Conservation (phyloP, 2,797 vertebrate genomes). For the Oreortyx pictus region DNA sequence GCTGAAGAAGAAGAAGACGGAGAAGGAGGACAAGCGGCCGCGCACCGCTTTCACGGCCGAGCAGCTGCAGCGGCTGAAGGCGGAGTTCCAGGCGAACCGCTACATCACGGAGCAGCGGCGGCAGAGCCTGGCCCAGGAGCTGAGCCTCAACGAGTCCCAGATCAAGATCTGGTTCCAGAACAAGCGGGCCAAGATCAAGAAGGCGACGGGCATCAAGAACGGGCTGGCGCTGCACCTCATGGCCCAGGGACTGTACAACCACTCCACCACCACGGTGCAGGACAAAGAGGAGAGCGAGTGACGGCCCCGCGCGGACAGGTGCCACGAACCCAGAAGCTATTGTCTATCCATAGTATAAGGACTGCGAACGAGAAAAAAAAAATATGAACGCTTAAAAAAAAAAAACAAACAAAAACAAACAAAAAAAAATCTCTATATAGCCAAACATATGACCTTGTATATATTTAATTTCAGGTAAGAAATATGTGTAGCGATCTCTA, state of each 20-base stretch:
- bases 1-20: constrained; percentile 97
- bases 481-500: constrained; percentile 83
- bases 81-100: constrained; percentile 95
- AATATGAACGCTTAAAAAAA: constrained; percentile 88
- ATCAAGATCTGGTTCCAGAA: constrained; percentile 99
- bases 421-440: constrained; percentile 90
- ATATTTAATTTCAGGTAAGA: constrained; percentile 97
- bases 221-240: constrained; percentile 96
- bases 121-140: constrained; percentile 94
- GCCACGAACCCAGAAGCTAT: constrained; percentile 90
- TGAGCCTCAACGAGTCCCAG: constrained; percentile 96
- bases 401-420: constrained; percentile 64
- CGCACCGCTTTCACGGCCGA: constrained; percentile 96
- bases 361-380: constrained; percentile 74
- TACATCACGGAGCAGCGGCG: constrained; percentile 98
- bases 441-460: constrained; percentile 96
- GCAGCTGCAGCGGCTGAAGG: constrained; percentile 97
- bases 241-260: constrained; percentile 99
- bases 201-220: constrained; percentile 94
- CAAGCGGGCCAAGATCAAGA: constrained; percentile 97
- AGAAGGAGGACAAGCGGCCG: constrained; percentile 96
- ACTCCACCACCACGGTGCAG: constrained; percentile 95
- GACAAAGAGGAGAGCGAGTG: constrained; percentile 95
- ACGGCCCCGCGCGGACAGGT: constrained; percentile 76
- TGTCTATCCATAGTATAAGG: constrained; percentile 92